Evolutionary conservation across 2,888 invertebrate genomes (phyloP).

Genomic region (Oscheius sp.): DNA sequence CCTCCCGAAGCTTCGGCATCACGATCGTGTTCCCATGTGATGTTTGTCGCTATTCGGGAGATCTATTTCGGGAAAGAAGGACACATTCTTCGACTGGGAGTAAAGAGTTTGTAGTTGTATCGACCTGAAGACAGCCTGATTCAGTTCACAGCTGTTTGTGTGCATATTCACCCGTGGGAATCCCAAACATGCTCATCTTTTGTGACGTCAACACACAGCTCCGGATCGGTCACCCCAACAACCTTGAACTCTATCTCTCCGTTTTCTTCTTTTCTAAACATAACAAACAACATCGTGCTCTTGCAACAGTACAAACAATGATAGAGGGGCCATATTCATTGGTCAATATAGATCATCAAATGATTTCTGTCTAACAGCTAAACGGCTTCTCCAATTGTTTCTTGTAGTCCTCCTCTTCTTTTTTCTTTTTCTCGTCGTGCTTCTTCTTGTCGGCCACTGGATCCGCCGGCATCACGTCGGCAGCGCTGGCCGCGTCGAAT

Average conservation of each 20-base stretch:
- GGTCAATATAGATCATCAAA: neutral
- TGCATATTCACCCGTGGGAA: slow-evolving; percentile 30
- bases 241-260: too few species aligned
- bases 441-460: slow-evolving; percentile 50
- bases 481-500: slow-evolving; percentile 15
- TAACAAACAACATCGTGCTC: too few species aligned
- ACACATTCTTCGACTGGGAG: slow-evolving; percentile 8
- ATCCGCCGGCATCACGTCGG: slow-evolving; percentile 44
- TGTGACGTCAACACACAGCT: slow-evolving; percentile 20
- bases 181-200: slow-evolving; percentile 26
- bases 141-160: slow-evolving; percentile 13
- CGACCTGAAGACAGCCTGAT: neutral
- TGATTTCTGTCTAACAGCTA: slow-evolving; percentile 39
- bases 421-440: slow-evolving; percentile 48
- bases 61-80: slow-evolving; percentile 19
- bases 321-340: slow-evolving; percentile 5
- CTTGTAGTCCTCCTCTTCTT: slow-evolving; percentile 49
- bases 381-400: slow-evolving; percentile 49
- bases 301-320: too few species aligned
- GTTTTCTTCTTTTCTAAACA: too few species aligned
- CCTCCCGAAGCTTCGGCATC: neutral
- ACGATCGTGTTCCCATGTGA: slow-evolving; percentile 17
- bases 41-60: slow-evolving; percentile 14
- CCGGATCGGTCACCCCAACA: too few species aligned
- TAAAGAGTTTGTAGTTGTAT: neutral